Base-by-base conservation (phyloP, 2,113 vertebrate genomes). In the Bolborhynchus lineola region DNA sequence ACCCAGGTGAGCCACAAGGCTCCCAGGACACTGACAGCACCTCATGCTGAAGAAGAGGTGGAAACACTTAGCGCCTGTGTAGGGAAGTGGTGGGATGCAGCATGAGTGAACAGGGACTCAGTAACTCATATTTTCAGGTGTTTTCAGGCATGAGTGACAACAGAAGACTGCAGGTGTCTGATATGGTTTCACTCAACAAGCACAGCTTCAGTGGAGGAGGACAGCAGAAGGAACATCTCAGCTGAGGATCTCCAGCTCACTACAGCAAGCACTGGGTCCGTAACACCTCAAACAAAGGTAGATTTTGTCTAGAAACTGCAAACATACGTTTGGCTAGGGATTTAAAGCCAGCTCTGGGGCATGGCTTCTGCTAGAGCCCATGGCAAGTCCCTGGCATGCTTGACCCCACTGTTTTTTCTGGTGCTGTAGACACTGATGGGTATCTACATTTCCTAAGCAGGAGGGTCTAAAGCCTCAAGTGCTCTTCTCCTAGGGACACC, bases 251-350 rank as follows among this genome's bases (percentile, higher is more conserved):
- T 68, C 28, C 37, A n/a, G 39, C 44, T 72, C 31, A 17, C 12
- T 4, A 10, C 44, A 59, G 67, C 2, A 0, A 70, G 63, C 5
- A 0, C 65, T 31, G 37, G 37, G 33, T 31, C 14, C 0, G 1
- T 26, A 18, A n/a, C 24, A 21, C 16, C 67, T 60, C 46, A n/a
- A 24, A 16, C 2, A 2, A 65, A 39, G 7, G 3, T 6, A 2
- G 59, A 11, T n/a, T 49, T 24, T 29, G 13, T 14, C 35, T 16
- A 37, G 26, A 46, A 46, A 29, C 57, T 7, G 8, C 65, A 59
- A 52, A 29, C 11, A 4, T 4, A 7, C 2, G 12, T 33, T 59
- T 52, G 59, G 15, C 23, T 50, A 44, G 18, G 74, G 42, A 65
- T 33, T 64, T 65, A 23, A 50, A 65, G 8, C 26, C 35, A 24